These are phyloP conservation scores for Morone saxatilis DNA, from an alignment of 2,113 vertebrate species.

Conservation along the genomic window DNA sequence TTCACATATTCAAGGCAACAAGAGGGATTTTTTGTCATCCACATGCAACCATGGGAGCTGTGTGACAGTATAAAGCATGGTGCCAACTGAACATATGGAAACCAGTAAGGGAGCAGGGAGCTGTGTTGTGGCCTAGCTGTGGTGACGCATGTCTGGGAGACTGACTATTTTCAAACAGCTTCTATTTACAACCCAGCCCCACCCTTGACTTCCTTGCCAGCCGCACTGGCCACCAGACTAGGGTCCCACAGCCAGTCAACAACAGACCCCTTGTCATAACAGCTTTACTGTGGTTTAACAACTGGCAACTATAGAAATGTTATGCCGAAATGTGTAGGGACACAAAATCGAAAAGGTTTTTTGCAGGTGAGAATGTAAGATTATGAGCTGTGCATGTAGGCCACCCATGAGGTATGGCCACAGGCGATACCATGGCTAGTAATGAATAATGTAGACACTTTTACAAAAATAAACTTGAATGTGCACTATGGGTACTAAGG, in stretches of 20 bases:
- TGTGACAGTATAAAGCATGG: background rate
- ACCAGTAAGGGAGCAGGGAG: constrained; percentile 38
- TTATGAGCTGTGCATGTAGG: constrained; percentile 21
- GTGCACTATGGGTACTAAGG: background rate
- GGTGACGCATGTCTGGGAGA: constrained; percentile 58
- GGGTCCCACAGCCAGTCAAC: constrained; percentile 29
- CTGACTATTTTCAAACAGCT: constrained; percentile 65
- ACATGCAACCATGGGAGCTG: background rate
- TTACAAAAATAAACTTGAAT: constrained; percentile 29
- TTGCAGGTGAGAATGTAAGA: constrained; percentile 10
- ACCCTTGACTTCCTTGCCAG: constrained; percentile 56
- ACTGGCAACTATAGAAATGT: background rate
- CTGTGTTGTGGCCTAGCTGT: constrained; percentile 49
- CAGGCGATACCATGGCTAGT: background rate
- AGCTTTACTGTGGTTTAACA: constrained; percentile 15
- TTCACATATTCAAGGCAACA: background rate
- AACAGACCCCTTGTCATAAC: constrained; percentile 49
- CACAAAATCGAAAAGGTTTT: background rate
- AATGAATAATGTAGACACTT: constrained; percentile 41
- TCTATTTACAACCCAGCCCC: constrained; percentile 62
- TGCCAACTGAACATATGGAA: constrained; percentile 65
- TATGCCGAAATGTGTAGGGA: background rate
- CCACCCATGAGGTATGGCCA: constrained; percentile 24
- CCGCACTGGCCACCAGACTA: constrained; percentile 7
- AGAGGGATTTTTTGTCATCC: constrained; percentile 7